These are phyloP conservation scores for Hipparchia semele DNA, from an alignment of 2,888 invertebrate genomes.

Conservation along the genomic window DNA sequence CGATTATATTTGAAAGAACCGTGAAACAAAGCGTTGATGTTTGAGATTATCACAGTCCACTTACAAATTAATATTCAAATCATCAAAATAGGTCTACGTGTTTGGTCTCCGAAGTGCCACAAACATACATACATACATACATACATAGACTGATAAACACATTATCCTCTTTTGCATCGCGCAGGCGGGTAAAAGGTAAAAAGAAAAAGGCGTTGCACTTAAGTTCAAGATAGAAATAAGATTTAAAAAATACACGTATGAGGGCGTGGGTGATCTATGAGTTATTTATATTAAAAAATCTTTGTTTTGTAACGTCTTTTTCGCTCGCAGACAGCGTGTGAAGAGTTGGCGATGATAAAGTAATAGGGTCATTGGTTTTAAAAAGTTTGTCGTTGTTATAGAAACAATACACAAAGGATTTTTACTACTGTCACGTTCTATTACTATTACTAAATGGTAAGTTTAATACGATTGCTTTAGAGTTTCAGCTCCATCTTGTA, in stretches of 20 bases:
- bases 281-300: slow-evolving; percentile 35
- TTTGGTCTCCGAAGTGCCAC: no score
- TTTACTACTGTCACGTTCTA: neutral
- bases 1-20: no score
- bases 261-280: slow-evolving; percentile 21
- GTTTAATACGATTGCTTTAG: no score
- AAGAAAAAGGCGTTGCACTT: slow-evolving; percentile 2
- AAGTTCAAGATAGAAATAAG: slow-evolving; percentile 9
- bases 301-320: slow-evolving; percentile 37
- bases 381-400: slow-evolving; percentile 14
- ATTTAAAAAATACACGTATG: slow-evolving; percentile 20
- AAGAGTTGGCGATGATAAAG: slow-evolving; percentile 31
- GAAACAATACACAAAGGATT: neutral
- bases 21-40: no score
- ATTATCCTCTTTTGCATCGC: no score
- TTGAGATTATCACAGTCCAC: no score
- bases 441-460: no score
- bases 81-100: no score
- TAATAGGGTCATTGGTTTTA: slow-evolving; percentile 38
- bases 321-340: slow-evolving; percentile 37
- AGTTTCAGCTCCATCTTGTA: neutral
- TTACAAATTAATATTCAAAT: no score
- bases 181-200: neutral
- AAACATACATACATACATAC: no score
- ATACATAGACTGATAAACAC: no score